Base-by-base conservation (phyloP, 2,888 invertebrate species). In the Cataglyphis altisquamis region DNA sequence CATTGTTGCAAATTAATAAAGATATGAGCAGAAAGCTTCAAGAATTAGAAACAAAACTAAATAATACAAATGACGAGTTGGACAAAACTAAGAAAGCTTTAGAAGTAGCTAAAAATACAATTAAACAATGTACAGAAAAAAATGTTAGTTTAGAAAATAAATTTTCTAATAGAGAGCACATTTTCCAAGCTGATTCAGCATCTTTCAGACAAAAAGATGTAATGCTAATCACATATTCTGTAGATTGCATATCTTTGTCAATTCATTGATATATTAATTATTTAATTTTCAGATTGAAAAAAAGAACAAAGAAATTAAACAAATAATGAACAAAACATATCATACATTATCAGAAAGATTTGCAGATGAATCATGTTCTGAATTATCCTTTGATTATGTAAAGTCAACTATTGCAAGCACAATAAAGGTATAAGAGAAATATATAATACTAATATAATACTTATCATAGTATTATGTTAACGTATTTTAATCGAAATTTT, bases 281-380 rank as follows among this genome's bases (percentile, higher is more conserved):
- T 48, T 85, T 68, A 67, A 63, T 48, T 84, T 70, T 68, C 82
- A 92, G 90, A 82, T 82, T 18, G 89, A 89, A n/a, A 90, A 89
- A n/a, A 93, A 92, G 82, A 87, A 89, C 29, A 89, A 86, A 70
- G 92, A 92, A 82, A 91, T 94, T 9, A 93, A 94, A 83, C 88
- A 83, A n/a, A 92, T 94, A 62, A 93, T 94, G 93, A 93, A 93
- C 48, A 89, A 85, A 81, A 91, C 91, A 18, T 93, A 93, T 86
- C 91, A 91, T 25, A 86, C 86, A 12, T 83, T 94, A 32, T 73
- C 90, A 70, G 87, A 91, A 15, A 90, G 90, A 84, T 92, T 94
- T 64, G 88, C 88, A 0, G 90, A 91, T 52, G 91, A 92, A 67
- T 89, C 90, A 12, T 93, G 92, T 62, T 82, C 89, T 41, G 90